Conservation (phyloP, 2,113 vertebrate species). For the Sterna hirundo region DNA sequence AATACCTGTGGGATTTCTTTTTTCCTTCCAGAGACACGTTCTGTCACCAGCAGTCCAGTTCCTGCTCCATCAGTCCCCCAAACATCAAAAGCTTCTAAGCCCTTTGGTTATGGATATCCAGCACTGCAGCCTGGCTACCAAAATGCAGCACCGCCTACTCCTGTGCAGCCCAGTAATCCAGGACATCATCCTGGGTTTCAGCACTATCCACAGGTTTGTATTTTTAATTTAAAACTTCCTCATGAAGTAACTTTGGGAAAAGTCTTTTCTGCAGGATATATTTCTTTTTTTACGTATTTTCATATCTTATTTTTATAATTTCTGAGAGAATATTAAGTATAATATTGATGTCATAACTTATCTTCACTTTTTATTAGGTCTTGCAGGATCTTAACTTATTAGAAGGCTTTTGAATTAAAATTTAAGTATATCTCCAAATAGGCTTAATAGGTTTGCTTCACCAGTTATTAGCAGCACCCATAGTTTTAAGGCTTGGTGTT, state of each 20-base stretch:
- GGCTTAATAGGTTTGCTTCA: not conserved
- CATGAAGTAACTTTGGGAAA: not conserved
- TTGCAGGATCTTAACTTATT: not conserved
- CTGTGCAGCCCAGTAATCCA: slow-evolving; percentile 72
- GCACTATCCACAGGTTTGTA: slow-evolving; percentile 78
- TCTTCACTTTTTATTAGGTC: not conserved
- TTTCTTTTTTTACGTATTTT: not conserved
- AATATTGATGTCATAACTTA: not conserved
- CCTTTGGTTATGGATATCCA: slow-evolving; percentile 89
- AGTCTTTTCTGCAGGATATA: not conserved
- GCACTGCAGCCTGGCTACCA: slow-evolving; percentile 85
- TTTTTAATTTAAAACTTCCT: not conserved
- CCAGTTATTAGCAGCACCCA: not conserved
- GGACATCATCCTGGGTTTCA: slow-evolving; percentile 76
- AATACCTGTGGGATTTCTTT: not conserved
- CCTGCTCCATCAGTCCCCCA: slow-evolving; percentile 72
- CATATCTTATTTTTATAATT: not conserved
- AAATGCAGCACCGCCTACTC: slow-evolving; percentile 70
- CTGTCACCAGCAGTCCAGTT: slow-evolving; percentile 71
- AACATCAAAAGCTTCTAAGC: slow-evolving; percentile 75
- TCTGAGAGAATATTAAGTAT: not conserved
- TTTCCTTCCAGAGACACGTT: slow-evolving; percentile 67
- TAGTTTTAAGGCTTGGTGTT: not conserved
- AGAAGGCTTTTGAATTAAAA: not conserved
- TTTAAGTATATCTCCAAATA: not conserved